These are phyloP conservation scores for Mesocricetus auratus DNA, from an alignment of 2,113 vertebrate genomes.

Conservation along the genomic window DNA sequence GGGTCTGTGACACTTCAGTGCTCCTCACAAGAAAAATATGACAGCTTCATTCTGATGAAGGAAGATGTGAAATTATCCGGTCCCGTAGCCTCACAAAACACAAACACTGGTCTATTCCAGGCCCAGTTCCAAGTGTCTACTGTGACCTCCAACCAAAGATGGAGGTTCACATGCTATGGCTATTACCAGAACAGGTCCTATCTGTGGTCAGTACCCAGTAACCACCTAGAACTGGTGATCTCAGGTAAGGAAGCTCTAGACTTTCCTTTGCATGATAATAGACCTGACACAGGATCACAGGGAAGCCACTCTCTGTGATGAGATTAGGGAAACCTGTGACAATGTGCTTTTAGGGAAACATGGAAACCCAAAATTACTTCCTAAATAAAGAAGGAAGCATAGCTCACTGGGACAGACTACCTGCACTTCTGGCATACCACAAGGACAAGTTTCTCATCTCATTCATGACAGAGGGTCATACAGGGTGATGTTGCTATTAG, in stretches of 20 bases:
- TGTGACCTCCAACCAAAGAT: background rate
- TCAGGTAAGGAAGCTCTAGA: background rate
- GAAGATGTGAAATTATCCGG: background rate
- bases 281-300: background rate
- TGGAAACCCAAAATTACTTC: background rate
- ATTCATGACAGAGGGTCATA: too few relatives aligned
- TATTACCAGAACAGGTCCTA: accelerated
- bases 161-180: background rate
- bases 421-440: accelerated
- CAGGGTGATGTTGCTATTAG: background rate
- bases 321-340: accelerated
- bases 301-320: too few relatives aligned
- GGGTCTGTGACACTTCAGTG: background rate
- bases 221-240: background rate
- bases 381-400: background rate
- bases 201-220: accelerated
- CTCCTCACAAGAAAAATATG: background rate
- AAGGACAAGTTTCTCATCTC: background rate
- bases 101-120: background rate
- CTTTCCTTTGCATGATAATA: background rate
- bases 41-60: background rate
- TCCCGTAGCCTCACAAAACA: too few relatives aligned
- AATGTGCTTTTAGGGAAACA: background rate
- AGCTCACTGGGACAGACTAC: background rate
- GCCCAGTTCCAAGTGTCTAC: background rate